Conservation (phyloP, 2,888 invertebrate genomes). For the Trichacis sp. region DNA sequence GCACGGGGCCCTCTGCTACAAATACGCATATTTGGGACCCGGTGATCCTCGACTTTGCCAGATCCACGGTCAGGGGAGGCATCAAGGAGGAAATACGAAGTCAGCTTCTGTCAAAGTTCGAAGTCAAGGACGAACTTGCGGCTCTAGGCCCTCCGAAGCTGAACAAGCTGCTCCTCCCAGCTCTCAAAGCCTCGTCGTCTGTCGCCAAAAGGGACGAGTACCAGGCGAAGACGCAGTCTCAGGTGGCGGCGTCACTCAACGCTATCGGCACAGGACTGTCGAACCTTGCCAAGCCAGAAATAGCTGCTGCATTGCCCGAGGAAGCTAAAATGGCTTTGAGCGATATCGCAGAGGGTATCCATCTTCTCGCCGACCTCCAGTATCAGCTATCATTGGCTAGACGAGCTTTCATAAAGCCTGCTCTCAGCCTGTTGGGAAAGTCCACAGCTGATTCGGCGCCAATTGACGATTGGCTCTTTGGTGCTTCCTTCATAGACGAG, state of each 20-base stretch:
- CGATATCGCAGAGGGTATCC: slow-evolving; percentile 10
- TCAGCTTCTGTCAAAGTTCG: too few species aligned
- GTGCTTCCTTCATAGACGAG: slow-evolving; percentile 11
- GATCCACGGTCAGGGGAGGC: too few species aligned
- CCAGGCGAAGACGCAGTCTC: slow-evolving; percentile 8
- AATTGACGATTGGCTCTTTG: slow-evolving; percentile 21
- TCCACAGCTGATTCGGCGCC: slow-evolving; percentile 7
- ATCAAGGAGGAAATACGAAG: too few species aligned
- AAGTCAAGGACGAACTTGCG: background rate
- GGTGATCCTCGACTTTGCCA: slow-evolving; percentile 4
- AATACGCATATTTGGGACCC: too few species aligned
- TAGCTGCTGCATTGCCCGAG: slow-evolving; percentile 1
- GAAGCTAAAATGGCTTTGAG: slow-evolving; percentile 6
- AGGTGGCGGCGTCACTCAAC: slow-evolving; percentile 21
- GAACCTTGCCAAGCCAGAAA: background rate
- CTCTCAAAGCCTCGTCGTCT: background rate
- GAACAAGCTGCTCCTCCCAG: slow-evolving; percentile 12
- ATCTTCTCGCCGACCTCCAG: slow-evolving; percentile 15
- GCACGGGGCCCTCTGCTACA: too few species aligned
- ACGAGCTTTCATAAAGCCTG: slow-evolving; percentile 17
- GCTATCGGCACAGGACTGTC: slow-evolving; percentile 13
- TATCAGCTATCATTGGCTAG: slow-evolving; percentile 15
- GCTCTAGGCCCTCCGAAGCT: slow-evolving; percentile 12
- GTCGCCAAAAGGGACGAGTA: slow-evolving; percentile 17
- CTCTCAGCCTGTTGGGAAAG: slow-evolving; percentile 14